A percentile compares a stretch with the other conserved stretches of the same genome.
Conservation (phyloP, 1,140 invertebrate genomes). For the Lethrus apterus region DNA sequence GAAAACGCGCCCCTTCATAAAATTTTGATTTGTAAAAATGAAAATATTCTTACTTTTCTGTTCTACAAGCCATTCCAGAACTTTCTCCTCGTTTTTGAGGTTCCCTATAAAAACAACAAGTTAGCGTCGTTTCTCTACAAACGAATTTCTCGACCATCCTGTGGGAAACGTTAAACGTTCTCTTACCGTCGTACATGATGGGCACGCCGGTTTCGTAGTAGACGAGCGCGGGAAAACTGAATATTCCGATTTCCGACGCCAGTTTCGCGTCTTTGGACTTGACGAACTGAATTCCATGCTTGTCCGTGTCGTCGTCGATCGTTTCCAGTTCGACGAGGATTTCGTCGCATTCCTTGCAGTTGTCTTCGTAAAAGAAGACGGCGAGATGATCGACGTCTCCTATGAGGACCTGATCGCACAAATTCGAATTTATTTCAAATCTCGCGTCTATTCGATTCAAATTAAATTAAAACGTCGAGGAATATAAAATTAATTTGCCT, state of each 20-base stretch:
- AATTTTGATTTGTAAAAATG: not conserved
- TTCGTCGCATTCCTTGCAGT: slow-evolving; percentile 71
- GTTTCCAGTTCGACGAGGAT: slow-evolving; percentile 86
- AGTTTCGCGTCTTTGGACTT: slow-evolving; percentile 85
- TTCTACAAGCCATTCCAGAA: slow-evolving; percentile 90
- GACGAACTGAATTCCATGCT: slow-evolving; percentile 82
- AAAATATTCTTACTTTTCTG: slow-evolving; percentile 77
- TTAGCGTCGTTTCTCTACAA: not conserved
- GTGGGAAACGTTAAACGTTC: slow-evolving; percentile 3
- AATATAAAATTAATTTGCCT: no score
- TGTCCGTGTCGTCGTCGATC: slow-evolving; percentile 89
- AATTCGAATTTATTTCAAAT: no score
- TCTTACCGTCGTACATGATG: slow-evolving; percentile 90
- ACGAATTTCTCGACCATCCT: not conserved
- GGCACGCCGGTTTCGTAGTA: slow-evolving; percentile 90
- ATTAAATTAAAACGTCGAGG: no score
- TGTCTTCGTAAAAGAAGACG: slow-evolving; percentile 88
- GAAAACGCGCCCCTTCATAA: not conserved
- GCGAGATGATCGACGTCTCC: slow-evolving; percentile 86
- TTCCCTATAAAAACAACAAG: slow-evolving; percentile 67
- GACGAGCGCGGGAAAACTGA: slow-evolving; percentile 81
- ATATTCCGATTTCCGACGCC: slow-evolving; percentile 85
- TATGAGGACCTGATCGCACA: slow-evolving; percentile 55
- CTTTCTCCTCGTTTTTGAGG: slow-evolving; percentile 90
- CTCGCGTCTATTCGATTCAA: no score